Evolutionary conservation across 2,113 vertebrate genomes (phyloP), one percentile per base, ranked within the genome.

Genomic region (Bagarius yarrelli): DNA sequence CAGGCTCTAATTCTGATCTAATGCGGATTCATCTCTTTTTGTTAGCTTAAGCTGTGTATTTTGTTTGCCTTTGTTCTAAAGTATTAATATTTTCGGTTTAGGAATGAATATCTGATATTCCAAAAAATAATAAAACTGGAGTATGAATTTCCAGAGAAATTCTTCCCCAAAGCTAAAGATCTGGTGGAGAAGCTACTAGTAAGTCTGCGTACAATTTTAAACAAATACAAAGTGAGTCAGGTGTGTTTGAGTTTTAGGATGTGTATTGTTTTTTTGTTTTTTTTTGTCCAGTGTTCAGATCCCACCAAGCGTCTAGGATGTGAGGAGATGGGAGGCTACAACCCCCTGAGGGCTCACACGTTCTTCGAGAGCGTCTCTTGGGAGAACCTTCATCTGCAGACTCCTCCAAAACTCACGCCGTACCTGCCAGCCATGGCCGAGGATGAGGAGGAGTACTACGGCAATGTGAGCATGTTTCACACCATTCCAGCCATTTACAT

Each of bases 61-160:
- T 71, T 52, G 16, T 72, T 30, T 78, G 57, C 56, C 34, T 70
- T 55, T 53, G 59, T 66, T 81, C n/a, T 30, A 8, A 40, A 21
- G 18, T 36, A 32, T 23, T 34, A 14, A 21, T 2, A 34, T 13
- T 53, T 30, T 72, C 27, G 61, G 88, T 88, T 81, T 92, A 99
- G 98, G 92, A 99, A 99, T 64, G 97, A 99, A 34, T 99, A 99
- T 91, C 94, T 99, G 90, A 99, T 98, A 95, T 99, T 99, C 92
- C 98, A 99, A 93, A 99, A 99, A 93, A 99, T 99, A 91, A 98
- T 98, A 93, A 99, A 98, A 83, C 90, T 98, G 94, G 98, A 99
- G 83, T 99, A 99, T 88, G 96, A 99, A 85, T 99, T 99, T 79
- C 98, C 98, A 83, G 98, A 99, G 90, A 99, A 99, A 92, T 99